phyloP scores from a whole-genome alignment of 2,888 invertebrate genomes.

The Plusia festucae region DNA sequence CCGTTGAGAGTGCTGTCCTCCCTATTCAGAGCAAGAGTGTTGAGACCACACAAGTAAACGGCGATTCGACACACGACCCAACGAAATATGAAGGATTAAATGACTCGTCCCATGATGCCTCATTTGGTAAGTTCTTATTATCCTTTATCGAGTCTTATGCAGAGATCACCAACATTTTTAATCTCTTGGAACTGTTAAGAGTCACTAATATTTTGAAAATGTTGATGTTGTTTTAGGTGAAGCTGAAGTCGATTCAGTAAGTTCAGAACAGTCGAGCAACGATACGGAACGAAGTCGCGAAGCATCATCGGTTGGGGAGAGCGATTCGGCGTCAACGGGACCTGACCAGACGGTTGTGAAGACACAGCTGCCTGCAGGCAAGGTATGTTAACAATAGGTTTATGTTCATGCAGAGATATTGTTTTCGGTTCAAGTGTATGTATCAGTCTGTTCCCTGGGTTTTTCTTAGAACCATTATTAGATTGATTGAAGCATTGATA shows the following conservation, averaged over 20 bases:
- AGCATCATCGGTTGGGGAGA: conserved; percentile 84
- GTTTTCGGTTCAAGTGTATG: too few relatives aligned
- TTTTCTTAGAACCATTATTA: too few relatives aligned
- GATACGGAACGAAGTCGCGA: conserved; percentile 81
- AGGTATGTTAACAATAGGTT: conserved; percentile 80
- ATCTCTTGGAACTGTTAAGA: background rate
- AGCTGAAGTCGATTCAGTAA: conserved; percentile 81
- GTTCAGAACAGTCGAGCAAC: conserved; percentile 83
- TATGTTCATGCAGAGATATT: background rate
- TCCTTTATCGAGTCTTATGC: background rate
- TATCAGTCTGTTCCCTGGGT: too few relatives aligned
- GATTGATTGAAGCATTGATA: too few relatives aligned
- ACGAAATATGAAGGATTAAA: conserved; percentile 24
- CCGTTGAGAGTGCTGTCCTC: conserved; percentile 77
- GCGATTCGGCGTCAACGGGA: conserved; percentile 89
- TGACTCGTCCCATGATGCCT: conserved; percentile 70
- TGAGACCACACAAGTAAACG: conserved; percentile 74
- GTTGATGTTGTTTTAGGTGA: conserved; percentile 65
- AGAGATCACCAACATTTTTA: background rate
- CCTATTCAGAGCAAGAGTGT: conserved; percentile 73
- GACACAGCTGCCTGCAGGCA: conserved; percentile 92
- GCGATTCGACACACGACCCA: conserved; percentile 61
- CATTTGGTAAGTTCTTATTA: conserved; percentile 74
- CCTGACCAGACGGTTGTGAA: conserved; percentile 90
- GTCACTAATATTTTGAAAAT: background rate